These are phyloP conservation scores for Botrylloides violaceus DNA, from an alignment of 23 tunicate species.

Conservation along the genomic window DNA sequence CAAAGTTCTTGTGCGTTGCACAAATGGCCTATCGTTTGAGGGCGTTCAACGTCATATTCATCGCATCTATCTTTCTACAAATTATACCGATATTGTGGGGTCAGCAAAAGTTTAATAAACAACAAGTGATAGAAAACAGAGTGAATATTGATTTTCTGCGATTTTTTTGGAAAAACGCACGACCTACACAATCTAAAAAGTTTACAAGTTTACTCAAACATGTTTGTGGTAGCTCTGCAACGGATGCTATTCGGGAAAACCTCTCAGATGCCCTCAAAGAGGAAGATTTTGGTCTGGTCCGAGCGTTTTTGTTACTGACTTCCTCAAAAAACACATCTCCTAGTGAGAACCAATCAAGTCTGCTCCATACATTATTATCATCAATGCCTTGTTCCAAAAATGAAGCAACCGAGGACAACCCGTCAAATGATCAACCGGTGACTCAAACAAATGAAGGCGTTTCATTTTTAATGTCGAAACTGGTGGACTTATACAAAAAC, in stretches of 20 bases:
- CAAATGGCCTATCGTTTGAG: neutral
- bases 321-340: too few relatives aligned
- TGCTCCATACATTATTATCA: too few relatives aligned
- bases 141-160: neutral
- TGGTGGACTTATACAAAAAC: too few relatives aligned
- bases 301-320: too few relatives aligned
- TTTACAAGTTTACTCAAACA: neutral
- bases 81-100: neutral
- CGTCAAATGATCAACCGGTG: too few relatives aligned
- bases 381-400: too few relatives aligned
- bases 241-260: neutral
- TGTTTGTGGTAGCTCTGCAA: neutral
- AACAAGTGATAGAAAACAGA: neutral
- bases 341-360: too few relatives aligned
- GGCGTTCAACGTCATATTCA: neutral
- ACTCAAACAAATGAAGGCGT: too few relatives aligned
- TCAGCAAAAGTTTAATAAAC: neutral
- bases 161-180: neutral
- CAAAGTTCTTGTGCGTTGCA: neutral
- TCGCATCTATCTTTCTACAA: neutral
- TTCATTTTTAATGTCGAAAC: too few relatives aligned
- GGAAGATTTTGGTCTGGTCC: too few relatives aligned
- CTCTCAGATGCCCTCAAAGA: too few relatives aligned
- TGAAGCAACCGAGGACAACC: too few relatives aligned
- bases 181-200: neutral